Base-by-base conservation (phyloP, 30 jellyfish, hydroid and myxozoan genomes). In the Aurelia coerulea region DNA sequence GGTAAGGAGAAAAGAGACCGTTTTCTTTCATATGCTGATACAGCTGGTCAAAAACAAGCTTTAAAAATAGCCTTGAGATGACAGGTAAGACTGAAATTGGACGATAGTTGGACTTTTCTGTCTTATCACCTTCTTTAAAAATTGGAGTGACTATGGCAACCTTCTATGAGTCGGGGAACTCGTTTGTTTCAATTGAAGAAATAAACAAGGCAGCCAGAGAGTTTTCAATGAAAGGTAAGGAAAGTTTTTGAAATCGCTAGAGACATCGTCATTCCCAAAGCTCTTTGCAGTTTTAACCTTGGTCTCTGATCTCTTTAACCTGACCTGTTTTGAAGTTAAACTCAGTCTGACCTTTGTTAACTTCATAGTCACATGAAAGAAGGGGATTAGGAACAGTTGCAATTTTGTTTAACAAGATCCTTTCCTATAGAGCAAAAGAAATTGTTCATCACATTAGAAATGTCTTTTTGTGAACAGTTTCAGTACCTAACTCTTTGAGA, bases 121-220 rank as follows among this genome's bases (percentile, higher is more conserved):
- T 58, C 53, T 52, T 75, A 13, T 75, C 86, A 18, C 86, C 86
- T 17, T 75, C 86, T 75, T 59, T 46, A 52, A 75, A 75, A 53
- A 8, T 75, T 46, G 59, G 77, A 31, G 86, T 75, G 60, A 75
- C 73, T 46, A 52, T 75, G 60, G 86, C 76, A 17, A 75, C 18
- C 53, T 75, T 75, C 86, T 46, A 75, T 15, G 86, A 52, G 74
- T 75, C 86, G 19, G 74, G 86, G 29, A 75, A 75, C 17, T 35
- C 13, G 59, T 50, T 31, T 35, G 86, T 46, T 75, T 75, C 42
- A 31, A 75, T 46, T 54, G 86, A 75, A 7, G 86, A 42, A 52
- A 29, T 75, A 33, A 4, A 75, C 74, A 75, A 59, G 46, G 13
- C 7, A 35, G 71, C 86, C 73, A 75, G 39, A 52, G 86, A 46